Conservation (phyloP, 2,888 invertebrate species). For the Synergus itoensis region DNA sequence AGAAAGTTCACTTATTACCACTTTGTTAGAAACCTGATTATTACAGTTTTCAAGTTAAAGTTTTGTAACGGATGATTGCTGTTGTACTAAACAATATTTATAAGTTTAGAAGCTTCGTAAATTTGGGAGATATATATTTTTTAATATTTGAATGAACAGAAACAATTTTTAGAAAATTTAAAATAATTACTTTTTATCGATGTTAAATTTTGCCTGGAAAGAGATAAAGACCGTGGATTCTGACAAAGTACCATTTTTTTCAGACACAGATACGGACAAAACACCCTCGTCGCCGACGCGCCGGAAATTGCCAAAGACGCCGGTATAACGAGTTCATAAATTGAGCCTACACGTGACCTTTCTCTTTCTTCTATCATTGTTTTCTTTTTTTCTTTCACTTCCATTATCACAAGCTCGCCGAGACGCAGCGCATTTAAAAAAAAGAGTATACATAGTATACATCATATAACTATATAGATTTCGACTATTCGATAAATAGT, state of each 20-base stretch:
- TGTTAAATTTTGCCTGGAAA: not conserved
- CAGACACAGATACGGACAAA: slow-evolving; percentile 93
- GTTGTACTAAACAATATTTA: too few species aligned
- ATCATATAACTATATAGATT: slow-evolving; percentile 41
- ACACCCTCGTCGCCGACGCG: slow-evolving; percentile 93
- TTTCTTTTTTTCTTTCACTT: slow-evolving; percentile 54
- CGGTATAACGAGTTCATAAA: slow-evolving; percentile 88
- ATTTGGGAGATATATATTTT: too few species aligned
- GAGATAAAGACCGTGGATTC: slow-evolving; percentile 14
- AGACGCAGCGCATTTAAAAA: slow-evolving; percentile 55
- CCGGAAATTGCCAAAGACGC: slow-evolving; percentile 97
- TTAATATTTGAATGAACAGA: not conserved
- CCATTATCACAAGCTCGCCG: slow-evolving; percentile 60
- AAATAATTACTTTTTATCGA: not conserved
- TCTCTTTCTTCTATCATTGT: slow-evolving; percentile 58
- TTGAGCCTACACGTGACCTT: slow-evolving; percentile 81
- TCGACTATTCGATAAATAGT: slow-evolving; percentile 9
- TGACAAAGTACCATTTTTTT: slow-evolving; percentile 68
- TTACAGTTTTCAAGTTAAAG: not conserved
- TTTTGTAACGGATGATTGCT: too few species aligned
- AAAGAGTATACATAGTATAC: slow-evolving; percentile 19
- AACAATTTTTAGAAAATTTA: not conserved
- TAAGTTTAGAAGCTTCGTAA: too few species aligned
- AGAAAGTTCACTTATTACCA: not conserved
- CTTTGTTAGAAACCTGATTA: slow-evolving; percentile 14